Evolutionary conservation across 2,113 vertebrate genomes (phyloP).

Genomic region (Leptodactylus fuscus): DNA sequence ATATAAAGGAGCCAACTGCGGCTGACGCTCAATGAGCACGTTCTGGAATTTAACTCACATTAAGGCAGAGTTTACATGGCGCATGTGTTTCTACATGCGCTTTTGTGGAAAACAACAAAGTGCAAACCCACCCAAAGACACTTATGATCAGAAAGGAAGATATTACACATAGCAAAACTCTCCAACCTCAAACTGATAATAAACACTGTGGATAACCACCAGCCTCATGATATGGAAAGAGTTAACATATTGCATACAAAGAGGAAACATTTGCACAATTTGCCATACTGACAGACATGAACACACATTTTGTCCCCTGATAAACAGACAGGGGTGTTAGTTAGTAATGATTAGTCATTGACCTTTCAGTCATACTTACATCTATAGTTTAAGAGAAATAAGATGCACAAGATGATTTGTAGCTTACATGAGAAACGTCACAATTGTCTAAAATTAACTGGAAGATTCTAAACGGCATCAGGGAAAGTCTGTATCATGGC

Average conservation of each 20-base stretch:
- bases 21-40: too few relatives aligned
- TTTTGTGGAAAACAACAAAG: too few relatives aligned
- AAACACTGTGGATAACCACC: too few relatives aligned
- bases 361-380: background rate
- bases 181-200: too few relatives aligned
- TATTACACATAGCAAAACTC: too few relatives aligned
- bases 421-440: background rate
- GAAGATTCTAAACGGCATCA: background rate
- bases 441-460: background rate
- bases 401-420: background rate
- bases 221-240: too few relatives aligned
- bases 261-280: background rate
- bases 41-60: background rate
- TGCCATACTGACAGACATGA: background rate
- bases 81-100: too few relatives aligned
- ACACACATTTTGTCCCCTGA: background rate
- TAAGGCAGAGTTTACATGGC: too few relatives aligned
- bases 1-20: background rate
- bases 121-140: too few relatives aligned
- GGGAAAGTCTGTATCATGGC: background rate
- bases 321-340: background rate
- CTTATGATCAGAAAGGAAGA: too few relatives aligned
- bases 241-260: background rate
- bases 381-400: background rate
- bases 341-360: slow-evolving; percentile 1